Conservation (phyloP, 2,888 invertebrate species). For the Nysson spinosus region DNA sequence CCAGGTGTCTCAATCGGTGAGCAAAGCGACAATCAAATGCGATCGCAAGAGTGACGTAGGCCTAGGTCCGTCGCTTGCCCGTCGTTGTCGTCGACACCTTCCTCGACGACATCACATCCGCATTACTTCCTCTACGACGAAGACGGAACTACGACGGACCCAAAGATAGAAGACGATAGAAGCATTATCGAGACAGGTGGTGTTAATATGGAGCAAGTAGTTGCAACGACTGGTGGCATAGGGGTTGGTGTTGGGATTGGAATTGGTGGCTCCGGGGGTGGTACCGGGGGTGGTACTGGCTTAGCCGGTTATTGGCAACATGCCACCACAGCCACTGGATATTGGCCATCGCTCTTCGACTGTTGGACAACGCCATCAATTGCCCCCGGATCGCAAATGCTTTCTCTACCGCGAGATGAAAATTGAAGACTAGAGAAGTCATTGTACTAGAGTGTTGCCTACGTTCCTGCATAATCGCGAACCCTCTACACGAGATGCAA, state of each 20-base stretch:
- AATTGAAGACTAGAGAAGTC: slow-evolving; percentile 39
- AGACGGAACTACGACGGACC: slow-evolving; percentile 72
- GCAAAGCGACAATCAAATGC: slow-evolving; percentile 57
- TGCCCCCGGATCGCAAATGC: slow-evolving; percentile 66
- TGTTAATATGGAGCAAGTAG: slow-evolving; percentile 32
- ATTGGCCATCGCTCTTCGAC: slow-evolving; percentile 75
- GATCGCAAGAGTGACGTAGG: slow-evolving; percentile 74
- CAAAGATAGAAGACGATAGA: slow-evolving; percentile 62
- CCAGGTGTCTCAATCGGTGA: slow-evolving; percentile 39
- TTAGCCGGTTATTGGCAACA: slow-evolving; percentile 75
- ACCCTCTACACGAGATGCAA: too few relatives aligned
- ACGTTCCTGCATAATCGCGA: slow-evolving; percentile 3
- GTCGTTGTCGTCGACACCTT: slow-evolving; percentile 73
- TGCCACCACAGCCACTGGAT: slow-evolving; percentile 70
- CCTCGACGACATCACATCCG: slow-evolving; percentile 73
- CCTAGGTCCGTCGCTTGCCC: slow-evolving; percentile 75
- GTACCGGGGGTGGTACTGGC: slow-evolving; percentile 56
- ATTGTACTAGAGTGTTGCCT: slow-evolving; percentile 1
- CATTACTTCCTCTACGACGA: slow-evolving; percentile 75
- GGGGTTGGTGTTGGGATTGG: slow-evolving; percentile 64
- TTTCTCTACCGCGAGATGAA: slow-evolving; percentile 70
- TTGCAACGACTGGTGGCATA: slow-evolving; percentile 46
- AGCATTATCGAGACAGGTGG: slow-evolving; percentile 23
- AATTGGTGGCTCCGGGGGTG: slow-evolving; percentile 46
- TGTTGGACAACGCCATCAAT: slow-evolving; percentile 73